phyloP scores from a whole-genome alignment of 2,797 vertebrate species.

The Podarcis siculus region DNA sequence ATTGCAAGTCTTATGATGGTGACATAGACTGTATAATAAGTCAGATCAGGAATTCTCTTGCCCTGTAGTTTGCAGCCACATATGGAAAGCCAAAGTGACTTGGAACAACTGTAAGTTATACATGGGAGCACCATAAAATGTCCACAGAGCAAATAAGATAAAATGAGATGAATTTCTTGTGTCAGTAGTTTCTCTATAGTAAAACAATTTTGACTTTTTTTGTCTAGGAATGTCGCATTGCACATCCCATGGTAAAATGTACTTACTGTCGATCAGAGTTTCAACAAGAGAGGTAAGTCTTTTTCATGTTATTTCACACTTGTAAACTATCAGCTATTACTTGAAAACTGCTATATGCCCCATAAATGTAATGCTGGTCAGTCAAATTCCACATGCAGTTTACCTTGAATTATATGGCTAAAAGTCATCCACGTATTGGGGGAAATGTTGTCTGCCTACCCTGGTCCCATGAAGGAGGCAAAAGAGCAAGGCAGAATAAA shows the following conservation, averaged over 20 bases:
- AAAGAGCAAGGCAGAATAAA: no score
- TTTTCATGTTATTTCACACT: background rate
- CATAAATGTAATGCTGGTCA: background rate
- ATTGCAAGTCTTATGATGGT: background rate
- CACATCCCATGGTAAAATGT: constrained; percentile 97
- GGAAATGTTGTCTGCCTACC: background rate
- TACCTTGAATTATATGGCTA: background rate
- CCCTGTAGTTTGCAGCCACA: background rate
- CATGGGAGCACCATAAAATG: background rate
- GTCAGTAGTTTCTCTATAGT: background rate
- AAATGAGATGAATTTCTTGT: background rate
- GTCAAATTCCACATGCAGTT: background rate
- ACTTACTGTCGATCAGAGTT: constrained; percentile 98
- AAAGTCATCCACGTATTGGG: background rate
- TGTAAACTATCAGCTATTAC: background rate
- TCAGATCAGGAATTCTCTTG: background rate
- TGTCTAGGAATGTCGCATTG: constrained; percentile 94
- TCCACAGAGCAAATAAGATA: background rate
- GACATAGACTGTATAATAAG: background rate
- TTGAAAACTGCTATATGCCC: background rate
- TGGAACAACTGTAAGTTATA: background rate
- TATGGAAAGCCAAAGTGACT: background rate
- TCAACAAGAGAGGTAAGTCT: constrained; percentile 94
- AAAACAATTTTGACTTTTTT: constrained; percentile 36
- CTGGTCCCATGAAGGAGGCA: no score